phyloP scores from a whole-genome alignment of 2,888 invertebrate genomes.

The Salticus scenicus region DNA sequence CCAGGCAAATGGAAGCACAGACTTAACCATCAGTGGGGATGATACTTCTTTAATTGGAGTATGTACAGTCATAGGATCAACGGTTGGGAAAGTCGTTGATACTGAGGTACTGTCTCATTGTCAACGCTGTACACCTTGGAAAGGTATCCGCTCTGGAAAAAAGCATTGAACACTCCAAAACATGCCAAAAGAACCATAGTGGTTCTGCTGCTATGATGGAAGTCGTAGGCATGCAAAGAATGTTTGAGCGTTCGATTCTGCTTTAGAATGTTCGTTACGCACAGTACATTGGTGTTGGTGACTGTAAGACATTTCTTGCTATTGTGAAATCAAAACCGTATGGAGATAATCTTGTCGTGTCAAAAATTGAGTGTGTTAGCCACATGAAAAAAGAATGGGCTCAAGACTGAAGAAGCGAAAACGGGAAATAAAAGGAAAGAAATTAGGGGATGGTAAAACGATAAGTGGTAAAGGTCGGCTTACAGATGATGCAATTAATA shows the following conservation, averaged over 20 bases:
- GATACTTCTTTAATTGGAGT: slow-evolving; percentile 1
- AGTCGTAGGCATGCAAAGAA: slow-evolving; percentile 22
- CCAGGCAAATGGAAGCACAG: background rate
- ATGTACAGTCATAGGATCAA: background rate
- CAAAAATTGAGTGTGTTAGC: slow-evolving; percentile 16
- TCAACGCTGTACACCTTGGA: background rate
- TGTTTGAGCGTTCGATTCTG: background rate
- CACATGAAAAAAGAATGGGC: background rate
- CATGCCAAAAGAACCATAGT: slow-evolving; percentile 4
- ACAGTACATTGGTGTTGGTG: slow-evolving; percentile 24
- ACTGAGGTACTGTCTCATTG: background rate
- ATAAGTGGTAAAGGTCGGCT: background rate
- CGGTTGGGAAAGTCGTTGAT: background rate
- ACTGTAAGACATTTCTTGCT: slow-evolving; percentile 1
- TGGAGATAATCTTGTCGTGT: background rate
- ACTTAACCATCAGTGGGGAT: slow-evolving; percentile 11
- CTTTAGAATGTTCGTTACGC: background rate
- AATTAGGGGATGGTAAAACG: slow-evolving; percentile 7
- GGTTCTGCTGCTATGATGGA: slow-evolving; percentile 33
- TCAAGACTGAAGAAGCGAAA: background rate
- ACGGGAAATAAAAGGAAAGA: background rate
- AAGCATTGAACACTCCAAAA: background rate
- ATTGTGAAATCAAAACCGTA: slow-evolving; percentile 4
- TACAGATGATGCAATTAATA: slow-evolving; percentile 1
- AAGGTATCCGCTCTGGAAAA: background rate